These are phyloP conservation scores for Cepaea nemoralis DNA, from an alignment of 1,140 invertebrate genomes.

Conservation along the genomic window DNA sequence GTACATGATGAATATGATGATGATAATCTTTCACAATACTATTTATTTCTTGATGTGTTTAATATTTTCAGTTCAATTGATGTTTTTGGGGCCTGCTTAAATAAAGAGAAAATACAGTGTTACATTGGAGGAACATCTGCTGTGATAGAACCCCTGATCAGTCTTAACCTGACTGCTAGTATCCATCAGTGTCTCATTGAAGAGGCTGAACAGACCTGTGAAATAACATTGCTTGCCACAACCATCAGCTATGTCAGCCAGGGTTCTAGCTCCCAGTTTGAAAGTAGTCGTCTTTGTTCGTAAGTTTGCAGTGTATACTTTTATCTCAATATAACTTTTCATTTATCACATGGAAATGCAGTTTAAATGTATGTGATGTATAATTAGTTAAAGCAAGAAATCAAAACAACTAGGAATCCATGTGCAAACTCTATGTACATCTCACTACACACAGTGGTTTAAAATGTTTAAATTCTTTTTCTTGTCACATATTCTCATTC, in stretches of 20 bases:
- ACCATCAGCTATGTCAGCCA: neutral
- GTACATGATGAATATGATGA: too few species aligned
- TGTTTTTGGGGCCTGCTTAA: conserved; percentile 17
- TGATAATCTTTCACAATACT: too few species aligned
- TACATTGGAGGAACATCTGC: neutral
- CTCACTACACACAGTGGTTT: too few species aligned
- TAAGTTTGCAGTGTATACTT: neutral
- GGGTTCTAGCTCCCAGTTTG: neutral
- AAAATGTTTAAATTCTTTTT: too few species aligned
- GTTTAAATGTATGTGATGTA: too few species aligned
- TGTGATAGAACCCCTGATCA: neutral
- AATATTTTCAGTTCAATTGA: conserved; percentile 22
- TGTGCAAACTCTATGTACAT: too few species aligned
- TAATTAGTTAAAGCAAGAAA: too few species aligned
- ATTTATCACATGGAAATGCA: too few species aligned
- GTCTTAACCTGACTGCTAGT: neutral
- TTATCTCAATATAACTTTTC: neutral
- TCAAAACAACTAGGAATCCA: too few species aligned
- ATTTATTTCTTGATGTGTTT: too few species aligned
- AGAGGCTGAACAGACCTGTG: conserved; percentile 30
- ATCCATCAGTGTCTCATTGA: conserved; percentile 8
- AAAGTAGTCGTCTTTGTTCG: neutral
- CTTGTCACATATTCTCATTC: too few species aligned
- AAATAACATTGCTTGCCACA: neutral
- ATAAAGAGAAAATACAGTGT: neutral